Conservation (phyloP, 2,113 vertebrate species). For the Hippocampus guttulatus region DNA sequence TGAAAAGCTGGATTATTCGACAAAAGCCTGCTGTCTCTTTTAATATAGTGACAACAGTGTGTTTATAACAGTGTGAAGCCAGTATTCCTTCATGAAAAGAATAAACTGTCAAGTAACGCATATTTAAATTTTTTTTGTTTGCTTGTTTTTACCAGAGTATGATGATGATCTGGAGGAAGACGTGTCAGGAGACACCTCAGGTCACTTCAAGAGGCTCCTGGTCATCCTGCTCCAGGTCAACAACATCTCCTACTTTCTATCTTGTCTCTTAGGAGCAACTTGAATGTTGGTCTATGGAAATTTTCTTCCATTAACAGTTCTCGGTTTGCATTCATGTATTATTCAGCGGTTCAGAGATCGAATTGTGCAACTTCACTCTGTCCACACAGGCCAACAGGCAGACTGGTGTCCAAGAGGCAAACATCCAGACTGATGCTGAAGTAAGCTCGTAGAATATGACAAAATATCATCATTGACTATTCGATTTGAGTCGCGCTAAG, state of each 20-base stretch:
- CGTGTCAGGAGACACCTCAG: constrained; percentile 83
- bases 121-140: too few relatives aligned
- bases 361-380: neutral
- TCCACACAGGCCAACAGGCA: constrained; percentile 83
- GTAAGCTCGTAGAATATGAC: constrained; percentile 62
- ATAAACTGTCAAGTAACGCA: too few relatives aligned
- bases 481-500: neutral
- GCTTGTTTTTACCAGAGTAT: constrained; percentile 73
- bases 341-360: neutral
- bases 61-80: too few relatives aligned
- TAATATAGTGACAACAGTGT: too few relatives aligned
- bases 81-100: too few relatives aligned
- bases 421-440: constrained; percentile 86
- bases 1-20: too few relatives aligned
- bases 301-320: neutral
- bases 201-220: constrained; percentile 86
- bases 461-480: neutral
- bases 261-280: neutral
- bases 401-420: constrained; percentile 72
- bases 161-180: constrained; percentile 83
- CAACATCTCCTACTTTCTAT: neutral
- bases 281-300: neutral
- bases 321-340: neutral
- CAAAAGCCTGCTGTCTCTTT: too few relatives aligned
- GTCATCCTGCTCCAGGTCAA: constrained; percentile 91